Evolutionary conservation across 2,797 vertebrate species (phyloP).

Genomic region (Anas acuta): DNA sequence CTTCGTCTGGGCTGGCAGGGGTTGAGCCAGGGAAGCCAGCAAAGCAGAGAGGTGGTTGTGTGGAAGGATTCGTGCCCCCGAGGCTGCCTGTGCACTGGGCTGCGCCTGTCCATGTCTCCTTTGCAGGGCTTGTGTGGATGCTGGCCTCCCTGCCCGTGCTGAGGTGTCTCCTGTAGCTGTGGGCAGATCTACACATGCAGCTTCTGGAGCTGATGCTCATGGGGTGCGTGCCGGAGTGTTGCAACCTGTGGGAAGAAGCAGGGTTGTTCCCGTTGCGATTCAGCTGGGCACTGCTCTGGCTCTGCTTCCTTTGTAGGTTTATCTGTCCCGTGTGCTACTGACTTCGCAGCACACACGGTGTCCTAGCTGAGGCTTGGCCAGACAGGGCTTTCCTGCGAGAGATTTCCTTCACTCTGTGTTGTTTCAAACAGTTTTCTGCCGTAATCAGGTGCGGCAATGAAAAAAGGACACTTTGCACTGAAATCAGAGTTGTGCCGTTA

Average conservation of each 20-base stretch:
- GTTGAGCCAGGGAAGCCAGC: accelerated
- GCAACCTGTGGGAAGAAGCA: accelerated
- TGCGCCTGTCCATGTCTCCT: neutral
- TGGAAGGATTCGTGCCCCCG: accelerated
- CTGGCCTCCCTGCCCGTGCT: neutral
- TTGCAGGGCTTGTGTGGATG: neutral
- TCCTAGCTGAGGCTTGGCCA: accelerated
- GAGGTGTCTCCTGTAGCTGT: neutral
- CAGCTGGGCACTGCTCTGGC: accelerated
- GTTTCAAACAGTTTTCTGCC: neutral
- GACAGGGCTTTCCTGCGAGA: accelerated
- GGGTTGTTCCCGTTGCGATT: neutral
- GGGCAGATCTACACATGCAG: neutral
- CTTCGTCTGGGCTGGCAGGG: neutral
- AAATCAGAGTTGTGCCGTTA: accelerated
- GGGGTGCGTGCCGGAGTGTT: neutral
- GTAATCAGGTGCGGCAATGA: neutral
- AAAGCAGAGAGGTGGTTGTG: accelerated
- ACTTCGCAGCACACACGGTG: neutral
- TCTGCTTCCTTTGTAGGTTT: accelerated
- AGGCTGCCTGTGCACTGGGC: accelerated
- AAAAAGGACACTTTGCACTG: neutral
- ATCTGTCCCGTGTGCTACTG: neutral
- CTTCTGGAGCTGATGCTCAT: neutral
- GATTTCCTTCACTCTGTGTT: neutral